A percentile compares a stretch with the other conserved stretches of the same genome.
These are phyloP conservation scores for Hydrozoanthus tunicans DNA, from an alignment of 64 coral and sea anemone genomes.

Conservation along the genomic window DNA sequence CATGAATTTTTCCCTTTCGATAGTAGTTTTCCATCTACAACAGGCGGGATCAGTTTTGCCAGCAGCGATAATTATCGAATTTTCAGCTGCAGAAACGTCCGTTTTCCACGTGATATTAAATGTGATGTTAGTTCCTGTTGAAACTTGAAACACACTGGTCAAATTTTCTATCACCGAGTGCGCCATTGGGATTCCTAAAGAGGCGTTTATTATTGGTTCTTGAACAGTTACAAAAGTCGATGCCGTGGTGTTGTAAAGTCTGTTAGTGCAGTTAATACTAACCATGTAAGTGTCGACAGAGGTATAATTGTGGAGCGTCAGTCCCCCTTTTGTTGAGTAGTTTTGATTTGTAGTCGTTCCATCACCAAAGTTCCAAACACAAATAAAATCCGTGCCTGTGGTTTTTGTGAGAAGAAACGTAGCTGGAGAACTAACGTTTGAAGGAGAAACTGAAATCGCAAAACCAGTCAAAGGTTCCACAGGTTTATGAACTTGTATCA, in stretches of 20 bases:
- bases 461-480: slow-evolving; percentile 62
- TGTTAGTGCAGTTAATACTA: slow-evolving; percentile 62
- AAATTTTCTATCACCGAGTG: slow-evolving; percentile 21
- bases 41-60: neutral
- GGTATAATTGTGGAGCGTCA: slow-evolving; percentile 29
- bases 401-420: slow-evolving; percentile 35
- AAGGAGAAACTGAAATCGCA: neutral
- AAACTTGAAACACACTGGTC: neutral
- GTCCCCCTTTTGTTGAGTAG: slow-evolving; percentile 54
- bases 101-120: slow-evolving; percentile 48
- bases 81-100: neutral
- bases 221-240: slow-evolving; percentile 26
- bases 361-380: slow-evolving; percentile 77
- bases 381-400: slow-evolving; percentile 75
- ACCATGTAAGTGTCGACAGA: slow-evolving; percentile 30
- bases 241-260: slow-evolving; percentile 43
- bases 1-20: neutral
- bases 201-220: slow-evolving; percentile 51
- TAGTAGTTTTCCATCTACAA: neutral
- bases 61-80: neutral
- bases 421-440: slow-evolving; percentile 48
- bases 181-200: slow-evolving; percentile 20
- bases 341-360: neutral
- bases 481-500: slow-evolving; percentile 71
- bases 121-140: slow-evolving; percentile 46